A percentile compares a stretch with the other conserved stretches of the same genome.
These are phyloP conservation scores for Drosophila basisetae DNA, from an alignment of 2,888 invertebrate genomes.

Conservation along the genomic window DNA sequence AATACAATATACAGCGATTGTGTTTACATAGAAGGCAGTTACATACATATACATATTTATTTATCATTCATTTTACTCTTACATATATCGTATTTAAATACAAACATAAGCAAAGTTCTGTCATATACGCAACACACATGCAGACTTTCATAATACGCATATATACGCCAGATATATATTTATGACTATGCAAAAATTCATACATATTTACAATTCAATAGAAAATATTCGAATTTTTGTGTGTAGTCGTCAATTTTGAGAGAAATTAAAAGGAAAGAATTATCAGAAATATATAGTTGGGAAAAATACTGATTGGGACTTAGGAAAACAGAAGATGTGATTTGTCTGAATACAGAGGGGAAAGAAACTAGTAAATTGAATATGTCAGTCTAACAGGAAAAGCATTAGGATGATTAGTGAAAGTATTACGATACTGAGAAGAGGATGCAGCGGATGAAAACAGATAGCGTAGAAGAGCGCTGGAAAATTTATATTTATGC, in stretches of 20 bases:
- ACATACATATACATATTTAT: slow-evolving; percentile 29
- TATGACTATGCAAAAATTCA: slow-evolving; percentile 74
- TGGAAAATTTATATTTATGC: slow-evolving; percentile 41
- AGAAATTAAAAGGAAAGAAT: slow-evolving; percentile 15
- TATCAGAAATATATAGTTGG: slow-evolving; percentile 19
- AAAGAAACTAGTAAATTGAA: slow-evolving; percentile 52
- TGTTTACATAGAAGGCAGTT: slow-evolving; percentile 43
- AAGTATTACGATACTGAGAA: neutral
- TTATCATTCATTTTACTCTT: slow-evolving; percentile 37
- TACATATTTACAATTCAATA: slow-evolving; percentile 72
- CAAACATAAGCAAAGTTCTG: slow-evolving; percentile 50
- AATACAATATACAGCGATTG: slow-evolving; percentile 66
- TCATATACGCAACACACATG: slow-evolving; percentile 60
- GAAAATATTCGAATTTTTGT: slow-evolving; percentile 76
- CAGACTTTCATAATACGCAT: slow-evolving; percentile 62
- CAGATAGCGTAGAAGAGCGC: slow-evolving; percentile 23
- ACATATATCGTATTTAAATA: slow-evolving; percentile 41
- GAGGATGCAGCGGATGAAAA: slow-evolving; percentile 1
- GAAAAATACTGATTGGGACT: slow-evolving; percentile 64
- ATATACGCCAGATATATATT: slow-evolving; percentile 58
- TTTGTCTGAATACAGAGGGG: slow-evolving; percentile 20
- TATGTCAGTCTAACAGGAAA: slow-evolving; percentile 63
- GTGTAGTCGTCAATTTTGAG: slow-evolving; percentile 52
- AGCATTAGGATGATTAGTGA: slow-evolving; percentile 10
- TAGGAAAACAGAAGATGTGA: slow-evolving; percentile 12